phyloP scores from a whole-genome alignment of 1,140 invertebrate species.

The Trypoxylus dichotomus region DNA sequence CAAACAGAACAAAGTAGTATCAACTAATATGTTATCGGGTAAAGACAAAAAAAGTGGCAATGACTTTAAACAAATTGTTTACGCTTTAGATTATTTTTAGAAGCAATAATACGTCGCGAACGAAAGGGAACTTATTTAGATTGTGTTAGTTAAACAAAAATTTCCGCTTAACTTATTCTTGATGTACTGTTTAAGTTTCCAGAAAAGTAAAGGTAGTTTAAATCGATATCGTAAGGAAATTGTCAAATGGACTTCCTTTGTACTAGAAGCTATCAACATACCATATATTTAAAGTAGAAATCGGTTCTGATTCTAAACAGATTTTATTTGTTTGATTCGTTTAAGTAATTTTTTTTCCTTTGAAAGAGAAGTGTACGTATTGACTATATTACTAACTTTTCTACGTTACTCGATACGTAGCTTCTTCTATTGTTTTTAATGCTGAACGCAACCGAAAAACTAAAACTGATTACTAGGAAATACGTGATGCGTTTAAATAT shows the following conservation, averaged over 20 bases:
- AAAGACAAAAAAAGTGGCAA: neutral
- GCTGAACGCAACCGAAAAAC: too few species aligned
- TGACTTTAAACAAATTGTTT: neutral
- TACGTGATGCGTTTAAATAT: too few species aligned
- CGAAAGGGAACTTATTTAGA: neutral
- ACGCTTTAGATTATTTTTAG: neutral
- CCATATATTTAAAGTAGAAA: neutral
- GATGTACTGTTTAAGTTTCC: neutral
- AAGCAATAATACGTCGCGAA: neutral
- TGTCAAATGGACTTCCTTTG: neutral
- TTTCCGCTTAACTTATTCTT: neutral
- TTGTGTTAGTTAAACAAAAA: neutral
- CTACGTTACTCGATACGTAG: too few species aligned
- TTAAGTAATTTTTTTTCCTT: neutral
- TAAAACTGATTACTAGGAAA: too few species aligned
- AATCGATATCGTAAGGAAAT: neutral
- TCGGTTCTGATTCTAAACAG: neutral
- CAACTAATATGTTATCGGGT: neutral
- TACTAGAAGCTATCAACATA: neutral
- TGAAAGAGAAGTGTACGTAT: too few species aligned
- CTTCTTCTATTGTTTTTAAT: too few species aligned
- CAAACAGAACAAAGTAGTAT: neutral
- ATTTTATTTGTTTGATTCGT: neutral
- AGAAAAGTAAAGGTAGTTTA: neutral
- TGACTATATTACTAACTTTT: too few species aligned